phyloP scores from a whole-genome alignment of 2,113 vertebrate genomes.

The Bambusicola thoracicus region DNA sequence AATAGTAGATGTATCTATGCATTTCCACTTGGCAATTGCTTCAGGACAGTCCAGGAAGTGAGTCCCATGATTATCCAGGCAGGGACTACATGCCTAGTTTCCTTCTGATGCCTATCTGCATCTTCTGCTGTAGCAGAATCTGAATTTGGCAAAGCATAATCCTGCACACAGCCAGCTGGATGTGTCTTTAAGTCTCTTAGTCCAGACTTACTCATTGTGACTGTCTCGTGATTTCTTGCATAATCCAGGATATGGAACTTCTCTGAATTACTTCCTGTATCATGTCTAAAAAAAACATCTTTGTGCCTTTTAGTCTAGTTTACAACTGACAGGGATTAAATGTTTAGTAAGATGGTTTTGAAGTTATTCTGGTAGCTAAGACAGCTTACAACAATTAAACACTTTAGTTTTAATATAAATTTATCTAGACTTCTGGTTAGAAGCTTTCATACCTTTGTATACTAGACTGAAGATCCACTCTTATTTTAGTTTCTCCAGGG shows the following conservation, averaged over 20 bases:
- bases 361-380: neutral
- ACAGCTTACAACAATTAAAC: neutral
- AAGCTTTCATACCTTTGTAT: neutral
- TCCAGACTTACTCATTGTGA: neutral
- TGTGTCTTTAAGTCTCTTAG: neutral
- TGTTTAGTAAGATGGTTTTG: neutral
- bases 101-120: neutral
- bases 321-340: neutral
- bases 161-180: neutral
- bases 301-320: neutral
- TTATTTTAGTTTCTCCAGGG: neutral
- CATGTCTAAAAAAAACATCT: neutral
- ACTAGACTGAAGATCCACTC: neutral
- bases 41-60: neutral
- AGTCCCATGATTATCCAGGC: neutral
- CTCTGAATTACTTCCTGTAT: constrained; percentile 38
- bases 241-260: neutral
- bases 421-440: neutral
- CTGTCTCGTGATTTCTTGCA: neutral
- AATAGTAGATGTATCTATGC: neutral
- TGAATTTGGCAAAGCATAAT: neutral
- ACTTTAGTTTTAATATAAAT: neutral
- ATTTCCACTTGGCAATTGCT: neutral
- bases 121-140: neutral
- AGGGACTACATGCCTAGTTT: neutral